phyloP scores from a whole-genome alignment of 2,113 vertebrate species.

The Oryzias melastigma region DNA sequence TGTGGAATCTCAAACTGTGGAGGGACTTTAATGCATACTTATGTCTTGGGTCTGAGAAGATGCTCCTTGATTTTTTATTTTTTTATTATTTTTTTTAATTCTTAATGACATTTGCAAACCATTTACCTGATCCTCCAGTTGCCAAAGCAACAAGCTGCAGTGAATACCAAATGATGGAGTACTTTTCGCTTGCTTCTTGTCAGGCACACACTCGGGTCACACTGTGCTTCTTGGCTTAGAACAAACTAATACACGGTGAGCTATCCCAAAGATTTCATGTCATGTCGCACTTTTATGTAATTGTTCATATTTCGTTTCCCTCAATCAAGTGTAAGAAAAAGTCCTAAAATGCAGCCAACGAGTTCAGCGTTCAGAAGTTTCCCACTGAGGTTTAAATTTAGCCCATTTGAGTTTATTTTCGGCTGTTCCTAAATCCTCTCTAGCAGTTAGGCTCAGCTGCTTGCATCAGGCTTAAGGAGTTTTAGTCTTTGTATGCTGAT shows the following conservation, averaged over 20 bases:
- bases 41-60: conserved; percentile 12
- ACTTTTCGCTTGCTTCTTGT: conserved; percentile 21
- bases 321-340: too few species aligned
- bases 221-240: not conserved
- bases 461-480: too few species aligned
- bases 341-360: too few species aligned
- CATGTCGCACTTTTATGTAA: too few species aligned
- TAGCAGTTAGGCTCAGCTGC: too few species aligned
- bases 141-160: conserved; percentile 50
- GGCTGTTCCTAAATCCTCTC: too few species aligned
- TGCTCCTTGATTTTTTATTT: conserved; percentile 15
- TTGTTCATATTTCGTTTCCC: too few species aligned
- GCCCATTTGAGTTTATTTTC: too few species aligned
- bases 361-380: too few species aligned
- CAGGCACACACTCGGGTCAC: conserved; percentile 1
- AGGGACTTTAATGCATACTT: conserved; percentile 1
- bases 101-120: conserved; percentile 45
- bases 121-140: conserved; percentile 39
- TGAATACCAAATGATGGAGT: conserved; percentile 14
- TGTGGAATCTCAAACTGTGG: conserved; percentile 11
- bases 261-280: not conserved
- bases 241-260: not conserved
- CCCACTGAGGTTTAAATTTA: too few species aligned
- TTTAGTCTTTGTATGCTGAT: too few species aligned
- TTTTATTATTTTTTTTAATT: conserved; percentile 45